phyloP scores from a whole-genome alignment of 2,797 vertebrate genomes.

The Moxostoma hubbsi region DNA sequence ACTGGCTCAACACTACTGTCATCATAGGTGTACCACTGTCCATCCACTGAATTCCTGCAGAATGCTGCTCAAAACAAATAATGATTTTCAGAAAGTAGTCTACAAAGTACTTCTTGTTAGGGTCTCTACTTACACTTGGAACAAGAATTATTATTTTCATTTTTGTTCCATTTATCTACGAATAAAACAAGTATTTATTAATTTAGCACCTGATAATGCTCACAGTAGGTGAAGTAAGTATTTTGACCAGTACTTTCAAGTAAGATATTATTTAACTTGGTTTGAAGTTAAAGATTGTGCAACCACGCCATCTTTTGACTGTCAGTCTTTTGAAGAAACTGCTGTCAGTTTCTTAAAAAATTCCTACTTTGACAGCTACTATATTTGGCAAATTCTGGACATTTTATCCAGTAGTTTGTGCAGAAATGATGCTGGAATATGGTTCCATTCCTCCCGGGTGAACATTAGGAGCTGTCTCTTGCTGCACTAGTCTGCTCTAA shows the following conservation, averaged over 20 bases:
- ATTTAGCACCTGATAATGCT: neutral
- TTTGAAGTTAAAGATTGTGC: neutral
- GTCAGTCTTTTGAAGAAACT: too few species aligned
- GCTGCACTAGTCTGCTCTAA: neutral
- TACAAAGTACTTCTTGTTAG: neutral
- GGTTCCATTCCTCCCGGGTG: neutral
- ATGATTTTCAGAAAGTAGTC: neutral
- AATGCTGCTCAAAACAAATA: constrained; percentile 76
- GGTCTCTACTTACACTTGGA: neutral
- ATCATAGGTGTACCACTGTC: constrained; percentile 91
- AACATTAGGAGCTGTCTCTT: neutral
- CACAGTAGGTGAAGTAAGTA: neutral
- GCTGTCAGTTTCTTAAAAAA: too few species aligned
- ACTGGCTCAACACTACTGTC: constrained; percentile 87
- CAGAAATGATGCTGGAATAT: constrained; percentile 5
- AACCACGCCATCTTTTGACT: too few species aligned
- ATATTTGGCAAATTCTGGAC: neutral
- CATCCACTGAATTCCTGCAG: constrained; percentile 91
- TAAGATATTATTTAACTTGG: neutral
- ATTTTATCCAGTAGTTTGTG: neutral
- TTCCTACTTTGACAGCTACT: neutral
- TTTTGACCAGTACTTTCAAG: neutral
- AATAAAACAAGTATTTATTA: neutral
- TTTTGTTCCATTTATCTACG: neutral
- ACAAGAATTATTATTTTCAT: neutral